Percentiles rank a stretch among this genome's conserved stretches.
These are phyloP conservation scores for Alitta virens DNA, from an alignment of 2,888 invertebrate genomes.

Conservation along the genomic window DNA sequence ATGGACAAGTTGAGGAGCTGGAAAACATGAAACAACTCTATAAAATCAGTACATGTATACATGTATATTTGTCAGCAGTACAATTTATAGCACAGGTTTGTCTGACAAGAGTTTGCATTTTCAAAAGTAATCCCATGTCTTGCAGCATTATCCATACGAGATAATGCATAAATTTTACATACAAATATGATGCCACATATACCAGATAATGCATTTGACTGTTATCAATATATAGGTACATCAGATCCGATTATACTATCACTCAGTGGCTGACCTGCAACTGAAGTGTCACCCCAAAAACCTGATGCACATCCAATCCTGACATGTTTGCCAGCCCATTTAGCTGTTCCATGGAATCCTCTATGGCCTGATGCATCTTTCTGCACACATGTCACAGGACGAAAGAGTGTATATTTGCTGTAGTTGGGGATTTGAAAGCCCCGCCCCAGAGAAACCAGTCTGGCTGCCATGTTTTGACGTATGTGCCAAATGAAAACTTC, in stretches of 20 bases:
- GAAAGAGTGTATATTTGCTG: neutral
- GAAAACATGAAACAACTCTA: slow-evolving; percentile 11
- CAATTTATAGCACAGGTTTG: no score
- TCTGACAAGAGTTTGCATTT: no score
- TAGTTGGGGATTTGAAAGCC: neutral
- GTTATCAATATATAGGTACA: no score
- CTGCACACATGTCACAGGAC: neutral
- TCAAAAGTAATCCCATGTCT: no score
- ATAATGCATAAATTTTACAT: no score
- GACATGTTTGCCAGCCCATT: slow-evolving; percentile 29
- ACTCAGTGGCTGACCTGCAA: slow-evolving; percentile 55
- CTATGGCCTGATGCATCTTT: neutral
- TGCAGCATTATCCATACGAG: no score
- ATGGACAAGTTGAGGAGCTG: slow-evolving; percentile 59
- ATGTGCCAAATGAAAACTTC: slow-evolving; percentile 21
- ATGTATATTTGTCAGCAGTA: no score
- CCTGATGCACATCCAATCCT: slow-evolving; percentile 60
- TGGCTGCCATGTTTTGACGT: slow-evolving; percentile 1
- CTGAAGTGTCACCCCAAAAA: slow-evolving; percentile 62
- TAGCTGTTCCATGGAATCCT: neutral
- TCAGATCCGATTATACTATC: no score
- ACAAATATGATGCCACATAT: no score
- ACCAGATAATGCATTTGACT: no score
- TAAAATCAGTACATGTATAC: no score
- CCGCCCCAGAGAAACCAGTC: neutral